Conservation (phyloP, 2,888 invertebrate species). For the Cactoblastis cactorum region DNA sequence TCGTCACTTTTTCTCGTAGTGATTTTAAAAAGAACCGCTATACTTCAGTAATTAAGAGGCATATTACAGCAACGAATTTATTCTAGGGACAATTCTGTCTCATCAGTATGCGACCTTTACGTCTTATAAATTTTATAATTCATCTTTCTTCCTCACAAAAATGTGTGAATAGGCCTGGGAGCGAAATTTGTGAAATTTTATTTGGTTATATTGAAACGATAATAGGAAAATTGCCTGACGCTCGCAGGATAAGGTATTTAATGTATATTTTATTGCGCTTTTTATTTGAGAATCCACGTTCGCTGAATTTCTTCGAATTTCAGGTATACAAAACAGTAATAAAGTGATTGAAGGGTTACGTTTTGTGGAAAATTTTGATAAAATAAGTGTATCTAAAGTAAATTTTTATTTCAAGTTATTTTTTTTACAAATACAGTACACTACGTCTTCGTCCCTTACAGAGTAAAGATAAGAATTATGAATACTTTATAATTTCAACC, state of each 20-base stretch:
- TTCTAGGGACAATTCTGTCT: neutral
- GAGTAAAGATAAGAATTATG: no score
- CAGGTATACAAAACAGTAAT: neutral
- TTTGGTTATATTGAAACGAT: neutral
- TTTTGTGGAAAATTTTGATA: no score
- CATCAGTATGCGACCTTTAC: neutral
- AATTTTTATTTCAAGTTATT: no score
- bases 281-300: neutral
- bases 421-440: no score
- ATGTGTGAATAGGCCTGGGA: neutral
- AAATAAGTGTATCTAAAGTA: neutral
- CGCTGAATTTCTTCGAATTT: neutral
- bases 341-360: conserved; percentile 2
- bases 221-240: neutral
- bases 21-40: neutral
- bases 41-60: neutral
- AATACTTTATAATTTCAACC: no score
- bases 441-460: no score
- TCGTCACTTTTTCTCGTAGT: no score
- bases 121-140: conserved; percentile 1
- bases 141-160: neutral
- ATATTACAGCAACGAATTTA: neutral
- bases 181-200: neutral
- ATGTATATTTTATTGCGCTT: conserved; percentile 6
- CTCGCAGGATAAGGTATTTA: neutral